Evolutionary conservation across 2,888 invertebrate genomes (phyloP).

Genomic region (Metopia argyrocephala): DNA sequence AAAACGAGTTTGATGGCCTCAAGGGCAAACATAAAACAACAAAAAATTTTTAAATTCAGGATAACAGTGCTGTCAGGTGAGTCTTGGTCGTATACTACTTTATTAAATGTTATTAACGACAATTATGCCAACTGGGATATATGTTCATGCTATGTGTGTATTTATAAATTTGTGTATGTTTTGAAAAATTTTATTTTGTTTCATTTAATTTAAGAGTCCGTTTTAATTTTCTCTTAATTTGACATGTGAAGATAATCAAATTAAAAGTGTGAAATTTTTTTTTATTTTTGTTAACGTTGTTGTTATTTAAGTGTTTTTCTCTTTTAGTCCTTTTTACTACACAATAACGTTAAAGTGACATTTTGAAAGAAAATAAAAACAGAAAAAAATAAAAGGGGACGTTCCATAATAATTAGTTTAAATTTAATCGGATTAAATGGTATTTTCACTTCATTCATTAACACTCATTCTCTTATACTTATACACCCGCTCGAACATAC

Average conservation of each 20-base stretch:
- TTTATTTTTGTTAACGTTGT: slow-evolving; percentile 4
- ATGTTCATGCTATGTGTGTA: no score
- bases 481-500: neutral
- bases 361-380: neutral
- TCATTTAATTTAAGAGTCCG: slow-evolving; percentile 23
- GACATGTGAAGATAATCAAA: slow-evolving; percentile 65
- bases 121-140: no score
- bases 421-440: slow-evolving; percentile 63
- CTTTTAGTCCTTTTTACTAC: neutral
- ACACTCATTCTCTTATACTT: no score
- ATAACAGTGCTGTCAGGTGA: no score
- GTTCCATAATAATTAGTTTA: slow-evolving; percentile 56
- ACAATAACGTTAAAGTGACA: neutral
- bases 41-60: no score
- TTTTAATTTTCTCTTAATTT: slow-evolving; percentile 60
- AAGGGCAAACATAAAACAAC: no score
- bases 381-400: slow-evolving; percentile 25
- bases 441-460: slow-evolving; percentile 49
- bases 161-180: no score
- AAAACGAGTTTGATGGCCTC: no score
- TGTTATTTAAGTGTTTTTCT: neutral
- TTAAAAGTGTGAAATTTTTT: slow-evolving; percentile 62
- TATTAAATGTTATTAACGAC: no score
- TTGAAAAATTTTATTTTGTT: neutral
- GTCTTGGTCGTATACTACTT: no score